Base-by-base conservation (phyloP, 1,140 invertebrate species). In the Papilio polytes region DNA sequence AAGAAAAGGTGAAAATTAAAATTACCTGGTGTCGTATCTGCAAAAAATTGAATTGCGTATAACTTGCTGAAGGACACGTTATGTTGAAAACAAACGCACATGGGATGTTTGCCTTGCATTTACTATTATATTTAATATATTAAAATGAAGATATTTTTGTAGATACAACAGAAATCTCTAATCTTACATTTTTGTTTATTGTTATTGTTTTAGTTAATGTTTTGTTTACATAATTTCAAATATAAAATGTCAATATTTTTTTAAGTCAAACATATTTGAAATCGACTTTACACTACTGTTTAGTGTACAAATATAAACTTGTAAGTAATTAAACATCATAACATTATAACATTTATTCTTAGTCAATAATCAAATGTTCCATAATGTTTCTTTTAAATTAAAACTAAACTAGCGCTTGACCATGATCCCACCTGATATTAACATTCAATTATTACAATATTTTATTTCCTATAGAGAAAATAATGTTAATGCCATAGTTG, bases 1-100 rank as follows among this genome's bases (percentile, higher is more conserved):
- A 98, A 95, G 98, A 99, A 94, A 96, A 98, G 96, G 98, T 98
- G 95, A 89, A 95, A 85, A 48, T 31, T 51, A 10, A 63, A 12
- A 36, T 63, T 15, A 80, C 41, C 3, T 66, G 6, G 80, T 82
- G 78, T 72, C 31, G 82, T 85, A 85, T 80, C 22, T 80, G 74
- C 56, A 56, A 74, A 8, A 78, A 66, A 73, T 80, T 56, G 81
- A 85, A 92, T 80, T 90, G 88, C 89, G 89, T 91, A 91, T 84
- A 83, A 78, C 51, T 79, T 72, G 80, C 74, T 78, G 80, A 83
- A 84, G 78, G 80, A 76, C 80, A 85, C 80, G 80, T 80, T 83
- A 81, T 78, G 83, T 89, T 89, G 79, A 93, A 87, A 93, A 93
- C 91, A 94, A 93, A 94, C 91, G 87, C 93, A 92, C 93, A 92